These are phyloP conservation scores for Argyrosomus regius DNA, from an alignment of 2,797 vertebrate genomes.

Conservation along the genomic window DNA sequence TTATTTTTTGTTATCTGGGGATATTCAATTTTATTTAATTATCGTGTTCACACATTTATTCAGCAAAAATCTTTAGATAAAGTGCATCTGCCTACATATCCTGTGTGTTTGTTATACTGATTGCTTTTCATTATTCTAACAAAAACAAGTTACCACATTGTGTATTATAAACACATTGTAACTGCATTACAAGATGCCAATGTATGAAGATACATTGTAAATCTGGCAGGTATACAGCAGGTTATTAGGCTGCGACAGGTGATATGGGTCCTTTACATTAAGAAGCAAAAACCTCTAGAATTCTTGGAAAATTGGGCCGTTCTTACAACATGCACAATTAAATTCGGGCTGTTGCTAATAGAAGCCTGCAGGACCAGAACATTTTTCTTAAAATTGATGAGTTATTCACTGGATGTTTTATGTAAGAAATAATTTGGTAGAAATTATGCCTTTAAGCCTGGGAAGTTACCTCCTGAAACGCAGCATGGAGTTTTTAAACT, in stretches of 20 bases:
- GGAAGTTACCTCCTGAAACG: slow-evolving; percentile 34
- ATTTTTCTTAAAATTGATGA: slow-evolving; percentile 44
- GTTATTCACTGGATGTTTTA: slow-evolving; percentile 38
- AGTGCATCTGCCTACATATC: neutral
- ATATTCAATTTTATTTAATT: slow-evolving; percentile 10
- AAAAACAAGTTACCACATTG: neutral
- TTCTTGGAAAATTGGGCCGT: neutral
- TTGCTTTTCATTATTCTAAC: slow-evolving; percentile 1
- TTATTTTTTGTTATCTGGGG: slow-evolving; percentile 11
- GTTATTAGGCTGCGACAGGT: neutral
- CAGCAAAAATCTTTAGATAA: neutral
- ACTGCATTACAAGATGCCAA: neutral
- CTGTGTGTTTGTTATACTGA: neutral
- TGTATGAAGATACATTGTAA: neutral
- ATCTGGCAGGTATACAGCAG: neutral
- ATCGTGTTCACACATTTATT: neutral
- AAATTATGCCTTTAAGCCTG: slow-evolving; percentile 45
- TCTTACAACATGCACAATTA: slow-evolving; percentile 27
- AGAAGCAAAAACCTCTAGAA: slow-evolving; percentile 4
- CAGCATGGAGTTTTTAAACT: slow-evolving; percentile 43
- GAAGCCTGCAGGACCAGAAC: slow-evolving; percentile 21
- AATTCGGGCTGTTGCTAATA: slow-evolving; percentile 29
- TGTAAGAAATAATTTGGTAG: slow-evolving; percentile 44
- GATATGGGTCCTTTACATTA: neutral
- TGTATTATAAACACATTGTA: neutral